These are phyloP conservation scores for Sphaerodactylus townsendi DNA, from an alignment of 2,113 vertebrate species.

Conservation along the genomic window DNA sequence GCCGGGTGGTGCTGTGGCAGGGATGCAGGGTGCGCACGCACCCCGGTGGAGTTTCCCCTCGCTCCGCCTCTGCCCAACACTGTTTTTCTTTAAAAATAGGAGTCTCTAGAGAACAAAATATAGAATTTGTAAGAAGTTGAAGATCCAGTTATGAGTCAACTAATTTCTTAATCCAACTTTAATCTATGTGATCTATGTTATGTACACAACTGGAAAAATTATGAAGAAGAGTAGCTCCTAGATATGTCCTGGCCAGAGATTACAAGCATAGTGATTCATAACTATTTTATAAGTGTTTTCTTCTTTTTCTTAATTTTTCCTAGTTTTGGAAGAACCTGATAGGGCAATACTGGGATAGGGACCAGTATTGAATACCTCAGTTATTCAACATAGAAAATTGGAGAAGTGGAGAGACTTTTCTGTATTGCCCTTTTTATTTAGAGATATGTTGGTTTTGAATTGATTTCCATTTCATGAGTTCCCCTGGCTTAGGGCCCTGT, in stretches of 20 bases:
- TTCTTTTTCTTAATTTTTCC: neutral
- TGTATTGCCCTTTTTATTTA: neutral
- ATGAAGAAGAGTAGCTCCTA: neutral
- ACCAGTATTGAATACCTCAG: neutral
- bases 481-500: neutral
- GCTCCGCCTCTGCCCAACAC: no score
- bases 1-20: no score
- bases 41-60: no score
- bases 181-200: neutral
- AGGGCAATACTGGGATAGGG: neutral
- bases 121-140: no score
- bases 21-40: no score
- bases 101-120: no score
- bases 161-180: neutral
- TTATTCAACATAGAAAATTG: neutral
- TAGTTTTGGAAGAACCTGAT: neutral
- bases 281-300: neutral
- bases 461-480: neutral
- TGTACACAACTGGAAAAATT: neutral
- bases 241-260: neutral
- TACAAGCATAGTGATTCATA: neutral
- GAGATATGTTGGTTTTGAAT: neutral
- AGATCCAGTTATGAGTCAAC: no score
- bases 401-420: neutral
- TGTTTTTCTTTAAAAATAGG: no score